phyloP scores from a whole-genome alignment of 2,888 invertebrate species.

The Agrotis segetum region DNA sequence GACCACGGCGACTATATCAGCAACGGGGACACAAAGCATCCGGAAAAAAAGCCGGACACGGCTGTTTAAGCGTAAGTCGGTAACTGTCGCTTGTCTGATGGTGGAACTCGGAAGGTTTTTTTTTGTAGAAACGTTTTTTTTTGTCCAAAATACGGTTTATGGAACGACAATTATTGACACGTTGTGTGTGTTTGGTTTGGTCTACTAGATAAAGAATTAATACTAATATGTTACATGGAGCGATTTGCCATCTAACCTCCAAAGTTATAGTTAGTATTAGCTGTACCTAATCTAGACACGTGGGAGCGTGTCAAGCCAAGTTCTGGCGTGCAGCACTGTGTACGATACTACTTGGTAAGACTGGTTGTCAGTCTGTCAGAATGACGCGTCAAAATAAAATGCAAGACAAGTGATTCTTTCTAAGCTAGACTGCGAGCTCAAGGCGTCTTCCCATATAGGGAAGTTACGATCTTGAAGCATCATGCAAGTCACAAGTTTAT shows the following conservation, averaged over 20 bases:
- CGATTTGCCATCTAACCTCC: not conserved
- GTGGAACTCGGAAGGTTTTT: slow-evolving; percentile 39
- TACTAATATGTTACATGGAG: not conserved
- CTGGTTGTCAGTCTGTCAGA: not conserved
- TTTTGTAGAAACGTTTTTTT: not conserved
- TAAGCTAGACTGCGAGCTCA: too few relatives aligned
- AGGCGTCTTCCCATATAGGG: too few relatives aligned
- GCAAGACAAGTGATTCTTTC: too few relatives aligned
- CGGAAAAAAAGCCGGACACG: slow-evolving; percentile 89
- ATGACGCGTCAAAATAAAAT: not conserved
- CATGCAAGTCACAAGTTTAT: too few relatives aligned
- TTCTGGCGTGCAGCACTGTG: too few relatives aligned
- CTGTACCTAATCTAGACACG: too few relatives aligned
- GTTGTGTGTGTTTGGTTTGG: not conserved
- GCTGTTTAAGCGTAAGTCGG: slow-evolving; percentile 84
- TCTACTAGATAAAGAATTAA: not conserved
- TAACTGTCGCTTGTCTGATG: slow-evolving; percentile 42
- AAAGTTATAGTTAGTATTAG: too few relatives aligned
- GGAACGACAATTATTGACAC: not conserved
- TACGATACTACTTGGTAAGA: not conserved
- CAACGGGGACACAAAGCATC: slow-evolving; percentile 89
- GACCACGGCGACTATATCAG: slow-evolving; percentile 92
- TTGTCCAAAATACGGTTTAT: not conserved
- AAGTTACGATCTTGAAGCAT: too few relatives aligned
- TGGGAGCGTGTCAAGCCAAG: too few relatives aligned